Conservation (phyloP, 2,888 invertebrate species). For the Tipula helvola region DNA sequence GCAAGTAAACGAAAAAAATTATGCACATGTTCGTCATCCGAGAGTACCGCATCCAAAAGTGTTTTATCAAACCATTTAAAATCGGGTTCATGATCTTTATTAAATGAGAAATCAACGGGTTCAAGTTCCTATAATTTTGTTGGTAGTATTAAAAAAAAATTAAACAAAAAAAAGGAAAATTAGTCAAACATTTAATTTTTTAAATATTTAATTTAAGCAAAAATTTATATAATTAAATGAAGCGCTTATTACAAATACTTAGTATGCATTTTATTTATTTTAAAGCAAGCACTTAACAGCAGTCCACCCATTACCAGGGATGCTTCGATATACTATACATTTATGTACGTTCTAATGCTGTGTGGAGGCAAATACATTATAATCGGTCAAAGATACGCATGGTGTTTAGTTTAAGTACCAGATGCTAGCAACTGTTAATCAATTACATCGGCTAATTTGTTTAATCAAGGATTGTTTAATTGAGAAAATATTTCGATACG, state of each 20-base stretch:
- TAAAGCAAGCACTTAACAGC: neutral
- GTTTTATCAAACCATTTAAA: constrained; percentile 90
- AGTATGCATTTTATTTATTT: neutral
- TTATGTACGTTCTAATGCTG: too few relatives aligned
- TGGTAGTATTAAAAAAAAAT: neutral
- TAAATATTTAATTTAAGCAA: neutral
- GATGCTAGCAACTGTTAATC: too few relatives aligned
- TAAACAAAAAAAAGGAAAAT: neutral
- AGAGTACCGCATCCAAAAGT: constrained; percentile 68
- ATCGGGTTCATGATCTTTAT: constrained; percentile 79
- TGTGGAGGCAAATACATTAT: too few relatives aligned
- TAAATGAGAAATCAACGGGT: constrained; percentile 87
- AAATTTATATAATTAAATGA: neutral
- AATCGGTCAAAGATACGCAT: too few relatives aligned
- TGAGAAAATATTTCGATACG: too few relatives aligned
- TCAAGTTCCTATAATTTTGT: constrained; percentile 48
- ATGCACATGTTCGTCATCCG: constrained; percentile 61
- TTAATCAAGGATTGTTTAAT: too few relatives aligned
- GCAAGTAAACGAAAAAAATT: constrained; percentile 87
- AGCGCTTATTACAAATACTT: neutral
- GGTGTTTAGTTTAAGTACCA: too few relatives aligned
- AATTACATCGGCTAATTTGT: too few relatives aligned
- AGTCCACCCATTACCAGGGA: neutral
- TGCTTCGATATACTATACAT: too few relatives aligned
- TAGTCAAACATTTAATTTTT: neutral